Percentiles rank a stretch among this genome's conserved stretches.
phyloP scores from a whole-genome alignment of 2,797 vertebrate species.

The Novumbra hubbsi region DNA sequence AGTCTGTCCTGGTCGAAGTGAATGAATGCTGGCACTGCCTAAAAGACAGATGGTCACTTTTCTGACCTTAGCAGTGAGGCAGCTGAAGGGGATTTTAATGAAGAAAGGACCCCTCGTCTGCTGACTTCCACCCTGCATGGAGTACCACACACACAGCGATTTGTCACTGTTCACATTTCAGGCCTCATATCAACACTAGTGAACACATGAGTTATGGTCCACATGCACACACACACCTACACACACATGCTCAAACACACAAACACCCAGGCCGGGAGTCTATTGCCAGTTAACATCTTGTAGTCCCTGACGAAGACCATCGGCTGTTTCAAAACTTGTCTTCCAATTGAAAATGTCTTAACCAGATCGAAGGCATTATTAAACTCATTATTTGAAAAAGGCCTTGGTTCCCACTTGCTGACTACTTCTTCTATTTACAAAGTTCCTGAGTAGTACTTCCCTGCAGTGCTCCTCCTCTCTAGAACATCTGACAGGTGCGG shows the following conservation, averaged over 20 bases:
- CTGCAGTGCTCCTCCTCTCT: no score
- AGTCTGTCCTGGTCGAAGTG: neutral
- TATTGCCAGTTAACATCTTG: conserved; percentile 11
- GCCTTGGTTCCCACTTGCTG: no score
- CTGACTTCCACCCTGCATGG: neutral
- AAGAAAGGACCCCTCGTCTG: neutral
- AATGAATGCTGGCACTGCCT: neutral
- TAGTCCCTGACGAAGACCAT: no score
- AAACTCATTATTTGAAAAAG: no score
- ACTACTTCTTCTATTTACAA: no score
- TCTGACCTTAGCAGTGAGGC: neutral
- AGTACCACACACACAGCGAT: neutral
- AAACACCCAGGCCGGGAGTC: conserved; percentile 6
- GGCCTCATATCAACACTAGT: no score
- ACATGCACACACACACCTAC: conserved; percentile 2
- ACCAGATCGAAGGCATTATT: no score
- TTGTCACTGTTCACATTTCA: no score
- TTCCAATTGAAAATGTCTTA: no score
- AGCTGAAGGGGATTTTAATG: neutral
- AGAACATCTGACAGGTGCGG: conserved; percentile 48
- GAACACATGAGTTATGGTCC: neutral
- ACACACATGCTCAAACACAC: no score
- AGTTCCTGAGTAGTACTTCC: no score
- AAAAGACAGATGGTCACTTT: neutral
- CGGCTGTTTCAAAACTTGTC: no score